A percentile compares a stretch with the other conserved stretches of the same genome.
Conservation (phyloP, 2,888 invertebrate genomes). For the Linhomoeus sp. region DNA sequence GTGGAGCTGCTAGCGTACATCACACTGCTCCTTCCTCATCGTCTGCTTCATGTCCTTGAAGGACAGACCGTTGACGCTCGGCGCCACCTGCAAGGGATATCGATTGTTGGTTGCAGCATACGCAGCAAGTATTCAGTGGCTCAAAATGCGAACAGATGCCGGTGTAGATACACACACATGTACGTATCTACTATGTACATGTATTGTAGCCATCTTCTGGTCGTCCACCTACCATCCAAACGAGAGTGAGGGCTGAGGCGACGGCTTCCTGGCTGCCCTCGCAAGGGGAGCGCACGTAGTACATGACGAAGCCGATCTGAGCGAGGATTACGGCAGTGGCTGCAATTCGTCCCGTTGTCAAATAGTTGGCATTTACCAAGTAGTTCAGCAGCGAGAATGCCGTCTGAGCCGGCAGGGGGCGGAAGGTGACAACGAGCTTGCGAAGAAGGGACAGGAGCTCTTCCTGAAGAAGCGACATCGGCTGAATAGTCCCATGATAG, state of each 20-base stretch:
- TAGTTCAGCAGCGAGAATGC: slow-evolving; percentile 96
- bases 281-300: slow-evolving; percentile 84
- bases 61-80: slow-evolving; percentile 95
- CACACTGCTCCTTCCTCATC: slow-evolving; percentile 91
- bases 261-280: slow-evolving; percentile 85
- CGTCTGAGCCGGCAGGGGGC: slow-evolving; percentile 48
- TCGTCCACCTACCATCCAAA: slow-evolving; percentile 81
- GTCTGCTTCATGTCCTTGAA: slow-evolving; percentile 98
- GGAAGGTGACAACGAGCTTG: slow-evolving; percentile 52
- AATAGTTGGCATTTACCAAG: slow-evolving; percentile 40
- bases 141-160: too few relatives aligned
- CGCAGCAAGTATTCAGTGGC: too few relatives aligned
- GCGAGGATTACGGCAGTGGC: background rate
- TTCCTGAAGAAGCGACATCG: too few relatives aligned
- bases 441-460: slow-evolving; percentile 81
- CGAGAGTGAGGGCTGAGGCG: slow-evolving; percentile 73
- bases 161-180: too few relatives aligned
- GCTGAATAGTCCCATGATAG: too few relatives aligned
- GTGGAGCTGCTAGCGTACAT: slow-evolving; percentile 37
- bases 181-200: too few relatives aligned
- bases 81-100: slow-evolving; percentile 50
- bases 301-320: slow-evolving; percentile 86
- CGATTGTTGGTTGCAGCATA: background rate
- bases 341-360: background rate
- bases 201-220: too few relatives aligned